Evolutionary conservation across 2,888 invertebrate species (phyloP).

Genomic region (Ypsolopha scabrella): DNA sequence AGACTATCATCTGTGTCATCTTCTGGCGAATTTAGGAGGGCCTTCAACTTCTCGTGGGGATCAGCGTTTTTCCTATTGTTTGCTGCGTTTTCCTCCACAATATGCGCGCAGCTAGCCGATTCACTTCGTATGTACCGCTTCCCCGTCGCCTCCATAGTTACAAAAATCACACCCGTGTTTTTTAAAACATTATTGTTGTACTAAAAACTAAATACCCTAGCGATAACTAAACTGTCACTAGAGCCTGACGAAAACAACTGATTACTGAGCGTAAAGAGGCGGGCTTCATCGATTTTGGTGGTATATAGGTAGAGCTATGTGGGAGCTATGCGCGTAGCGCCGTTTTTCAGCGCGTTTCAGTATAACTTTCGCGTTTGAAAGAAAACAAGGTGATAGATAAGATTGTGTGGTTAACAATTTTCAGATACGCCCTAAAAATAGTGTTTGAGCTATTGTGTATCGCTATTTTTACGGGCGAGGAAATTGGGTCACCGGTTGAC

Average conservation of each 20-base stretch:
- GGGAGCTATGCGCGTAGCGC: neutral
- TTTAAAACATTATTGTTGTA: slow-evolving; percentile 39
- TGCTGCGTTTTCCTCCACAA: slow-evolving; percentile 54
- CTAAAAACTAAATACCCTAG: slow-evolving; percentile 35
- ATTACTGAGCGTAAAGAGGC: neutral
- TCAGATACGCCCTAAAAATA: slow-evolving; percentile 61
- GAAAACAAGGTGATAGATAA: slow-evolving; percentile 32
- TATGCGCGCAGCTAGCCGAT: slow-evolving; percentile 60
- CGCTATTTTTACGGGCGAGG: slow-evolving; percentile 63
- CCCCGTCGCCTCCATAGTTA: slow-evolving; percentile 47
- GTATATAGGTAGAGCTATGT: neutral
- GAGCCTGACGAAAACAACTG: slow-evolving; percentile 18
- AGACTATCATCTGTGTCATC: slow-evolving; percentile 56
- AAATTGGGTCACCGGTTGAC: slow-evolving; percentile 56
- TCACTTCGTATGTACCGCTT: slow-evolving; percentile 62
- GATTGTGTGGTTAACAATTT: slow-evolving; percentile 42
- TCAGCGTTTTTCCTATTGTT: slow-evolving; percentile 49
- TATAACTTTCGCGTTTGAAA: slow-evolving; percentile 11
- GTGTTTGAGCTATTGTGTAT: slow-evolving; percentile 63
- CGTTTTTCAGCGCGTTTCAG: neutral
- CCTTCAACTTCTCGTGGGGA: slow-evolving; percentile 61
- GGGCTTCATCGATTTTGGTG: slow-evolving; percentile 1
- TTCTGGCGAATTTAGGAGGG: slow-evolving; percentile 53
- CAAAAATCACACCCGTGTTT: slow-evolving; percentile 44
- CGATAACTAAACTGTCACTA: slow-evolving; percentile 25